Conservation (phyloP, 2,888 invertebrate species). For the Folsomia candida region DNA sequence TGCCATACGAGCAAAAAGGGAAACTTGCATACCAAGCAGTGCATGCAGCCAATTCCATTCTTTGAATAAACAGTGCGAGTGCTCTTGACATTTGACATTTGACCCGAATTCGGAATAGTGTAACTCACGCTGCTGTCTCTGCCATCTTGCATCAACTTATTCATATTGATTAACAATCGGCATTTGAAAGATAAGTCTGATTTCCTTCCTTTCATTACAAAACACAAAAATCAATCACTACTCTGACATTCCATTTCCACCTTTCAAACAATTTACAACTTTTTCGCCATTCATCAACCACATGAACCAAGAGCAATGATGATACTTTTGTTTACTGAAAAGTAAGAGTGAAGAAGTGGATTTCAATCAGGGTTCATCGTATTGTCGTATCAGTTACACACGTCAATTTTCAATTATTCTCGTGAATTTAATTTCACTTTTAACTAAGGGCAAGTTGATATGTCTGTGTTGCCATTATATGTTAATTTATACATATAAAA, state of each 20-base stretch:
- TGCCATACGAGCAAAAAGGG: neutral
- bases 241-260: neutral
- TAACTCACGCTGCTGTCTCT: too few species aligned
- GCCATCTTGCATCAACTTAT: neutral
- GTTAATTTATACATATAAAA: too few species aligned
- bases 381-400: neutral
- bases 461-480: too few species aligned
- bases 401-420: conserved; percentile 2
- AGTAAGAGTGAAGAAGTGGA: neutral
- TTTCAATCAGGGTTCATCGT: neutral
- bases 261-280: neutral
- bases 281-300: neutral
- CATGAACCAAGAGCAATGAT: neutral
- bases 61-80: too few species aligned
- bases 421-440: conserved; percentile 3
- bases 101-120: neutral
- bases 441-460: too few species aligned
- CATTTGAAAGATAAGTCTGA: neutral
- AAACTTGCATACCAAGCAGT: neutral
- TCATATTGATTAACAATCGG: neutral
- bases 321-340: neutral
- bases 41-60: too few species aligned
- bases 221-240: neutral
- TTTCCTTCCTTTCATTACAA: neutral
- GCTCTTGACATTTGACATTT: conserved; percentile 7